Conservation (phyloP, 1,140 invertebrate genomes). For the Atopsyche davidsoni region DNA sequence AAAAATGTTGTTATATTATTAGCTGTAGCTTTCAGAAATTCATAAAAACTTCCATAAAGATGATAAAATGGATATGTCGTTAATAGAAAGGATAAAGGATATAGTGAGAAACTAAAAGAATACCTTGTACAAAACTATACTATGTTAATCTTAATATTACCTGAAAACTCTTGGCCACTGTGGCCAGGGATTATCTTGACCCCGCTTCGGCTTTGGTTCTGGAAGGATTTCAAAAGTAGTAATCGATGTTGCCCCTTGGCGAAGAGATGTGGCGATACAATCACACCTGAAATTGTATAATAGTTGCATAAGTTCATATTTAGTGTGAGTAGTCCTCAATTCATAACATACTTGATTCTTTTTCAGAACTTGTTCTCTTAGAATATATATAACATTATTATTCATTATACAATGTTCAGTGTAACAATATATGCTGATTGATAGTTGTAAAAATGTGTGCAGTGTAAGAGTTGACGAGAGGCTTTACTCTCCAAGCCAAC, state of each 20-base stretch:
- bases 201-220: constrained; percentile 73
- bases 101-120: not conserved
- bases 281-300: constrained; percentile 60
- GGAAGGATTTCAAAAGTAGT: constrained; percentile 97
- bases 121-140: not conserved
- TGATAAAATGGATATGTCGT: not conserved
- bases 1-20: constrained; percentile 11
- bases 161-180: constrained; percentile 94
- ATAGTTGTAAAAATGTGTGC: too few species aligned
- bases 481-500: too few species aligned
- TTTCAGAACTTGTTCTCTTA: too few species aligned
- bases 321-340: too few species aligned
- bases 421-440: too few species aligned
- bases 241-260: constrained; percentile 95
- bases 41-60: not conserved
- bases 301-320: not conserved
- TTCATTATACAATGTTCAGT: too few species aligned
- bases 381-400: too few species aligned
- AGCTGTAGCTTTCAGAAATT: not conserved
- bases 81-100: not conserved
- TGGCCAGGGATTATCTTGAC: constrained; percentile 93
- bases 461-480: too few species aligned
- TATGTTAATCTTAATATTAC: constrained; percentile 31
- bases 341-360: too few species aligned
- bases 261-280: constrained; percentile 95